These are phyloP conservation scores for Tupiocoris notatus DNA, from an alignment of 2,888 invertebrate genomes.

Conservation along the genomic window DNA sequence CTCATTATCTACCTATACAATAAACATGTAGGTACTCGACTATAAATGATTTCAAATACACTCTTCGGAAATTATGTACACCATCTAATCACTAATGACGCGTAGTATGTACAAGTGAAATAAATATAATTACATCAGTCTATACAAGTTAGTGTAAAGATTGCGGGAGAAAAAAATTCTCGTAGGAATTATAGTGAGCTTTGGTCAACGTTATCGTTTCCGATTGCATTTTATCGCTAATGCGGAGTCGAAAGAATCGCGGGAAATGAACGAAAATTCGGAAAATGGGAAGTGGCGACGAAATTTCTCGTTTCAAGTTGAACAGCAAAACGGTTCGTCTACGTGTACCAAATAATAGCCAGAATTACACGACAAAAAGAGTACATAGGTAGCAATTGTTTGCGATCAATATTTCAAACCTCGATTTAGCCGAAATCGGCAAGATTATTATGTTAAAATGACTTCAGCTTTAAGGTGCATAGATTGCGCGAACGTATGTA, in stretches of 20 bases:
- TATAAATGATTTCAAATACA: slow-evolving; percentile 44
- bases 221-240: slow-evolving; percentile 1
- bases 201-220: slow-evolving; percentile 30
- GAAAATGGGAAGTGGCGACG: too few relatives aligned
- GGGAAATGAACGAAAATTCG: too few relatives aligned
- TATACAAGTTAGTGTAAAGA: slow-evolving; percentile 40
- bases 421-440: too few relatives aligned
- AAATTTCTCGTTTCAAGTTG: too few relatives aligned
- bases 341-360: too few relatives aligned
- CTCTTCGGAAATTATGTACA: slow-evolving; percentile 40
- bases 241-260: background rate
- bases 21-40: slow-evolving; percentile 34
- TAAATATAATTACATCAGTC: slow-evolving; percentile 44
- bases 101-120: slow-evolving; percentile 37
- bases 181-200: slow-evolving; percentile 32
- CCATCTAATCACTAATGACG: slow-evolving; percentile 20
- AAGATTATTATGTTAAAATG: too few relatives aligned
- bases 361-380: too few relatives aligned
- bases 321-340: too few relatives aligned
- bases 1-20: slow-evolving; percentile 47
- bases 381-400: too few relatives aligned
- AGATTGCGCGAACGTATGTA: too few relatives aligned
- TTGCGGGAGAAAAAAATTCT: slow-evolving; percentile 3
- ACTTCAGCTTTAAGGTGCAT: too few relatives aligned
- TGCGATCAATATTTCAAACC: too few relatives aligned